Conservation (phyloP, 37 sponge, comb jelly and placozoan species). For the Theonella swinhoei region DNA sequence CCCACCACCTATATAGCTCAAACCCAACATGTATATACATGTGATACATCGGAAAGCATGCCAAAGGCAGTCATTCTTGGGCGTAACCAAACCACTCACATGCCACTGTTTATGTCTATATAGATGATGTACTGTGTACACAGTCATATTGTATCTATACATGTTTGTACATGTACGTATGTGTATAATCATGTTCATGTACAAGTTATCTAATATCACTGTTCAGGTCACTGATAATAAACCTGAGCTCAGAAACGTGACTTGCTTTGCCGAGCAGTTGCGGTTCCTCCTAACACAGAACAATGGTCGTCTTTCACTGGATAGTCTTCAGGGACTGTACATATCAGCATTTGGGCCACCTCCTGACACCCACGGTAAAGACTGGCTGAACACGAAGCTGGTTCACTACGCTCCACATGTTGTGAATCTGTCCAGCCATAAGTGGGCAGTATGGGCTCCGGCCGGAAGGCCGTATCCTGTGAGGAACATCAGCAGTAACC, state of each 20-base stretch:
- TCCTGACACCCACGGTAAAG: not conserved
- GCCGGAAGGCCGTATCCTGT: conserved; percentile 45
- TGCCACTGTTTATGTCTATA: too few relatives aligned
- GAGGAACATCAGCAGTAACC: not conserved
- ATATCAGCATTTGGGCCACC: conserved; percentile 13
- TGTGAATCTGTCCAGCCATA: conserved; percentile 34
- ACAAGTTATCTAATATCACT: too few relatives aligned
- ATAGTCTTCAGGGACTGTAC: conserved; percentile 30
- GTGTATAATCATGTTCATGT: too few relatives aligned
- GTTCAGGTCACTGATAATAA: not conserved
- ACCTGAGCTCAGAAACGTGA: conserved; percentile 7
- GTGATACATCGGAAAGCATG: too few relatives aligned
- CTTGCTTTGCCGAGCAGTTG: conserved; percentile 50
- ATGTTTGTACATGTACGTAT: too few relatives aligned
- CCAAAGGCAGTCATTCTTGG: too few relatives aligned
- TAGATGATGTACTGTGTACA: too few relatives aligned
- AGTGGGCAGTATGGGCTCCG: conserved; percentile 66
- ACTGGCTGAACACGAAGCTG: conserved; percentile 19
- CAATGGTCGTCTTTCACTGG: conserved; percentile 41
- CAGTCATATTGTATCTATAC: too few relatives aligned
- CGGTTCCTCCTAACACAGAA: conserved; percentile 53
- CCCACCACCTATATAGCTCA: too few relatives aligned
- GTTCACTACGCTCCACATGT: conserved; percentile 25
- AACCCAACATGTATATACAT: too few relatives aligned
- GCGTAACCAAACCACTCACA: too few relatives aligned